These are phyloP conservation scores for Candoia aspera DNA, from an alignment of 2,113 vertebrate species.

Conservation along the genomic window DNA sequence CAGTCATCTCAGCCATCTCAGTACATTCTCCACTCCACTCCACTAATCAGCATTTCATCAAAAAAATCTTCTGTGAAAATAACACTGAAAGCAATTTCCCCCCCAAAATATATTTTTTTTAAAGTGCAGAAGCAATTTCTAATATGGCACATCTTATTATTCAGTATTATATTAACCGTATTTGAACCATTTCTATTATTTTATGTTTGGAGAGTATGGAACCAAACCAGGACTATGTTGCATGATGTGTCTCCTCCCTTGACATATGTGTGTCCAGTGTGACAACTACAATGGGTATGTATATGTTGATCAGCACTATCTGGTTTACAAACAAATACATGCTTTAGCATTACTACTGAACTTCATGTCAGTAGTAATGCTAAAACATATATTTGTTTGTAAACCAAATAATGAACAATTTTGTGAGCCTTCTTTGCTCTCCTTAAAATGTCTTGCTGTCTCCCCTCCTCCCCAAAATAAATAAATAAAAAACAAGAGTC, in stretches of 20 bases:
- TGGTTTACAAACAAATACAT: neutral
- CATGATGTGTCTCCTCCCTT: neutral
- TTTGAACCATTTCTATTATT: neutral
- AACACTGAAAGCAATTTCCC: no score
- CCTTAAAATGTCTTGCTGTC: neutral
- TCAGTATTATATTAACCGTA: neutral
- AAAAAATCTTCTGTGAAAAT: neutral
- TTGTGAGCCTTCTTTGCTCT: neutral
- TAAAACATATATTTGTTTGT: no score
- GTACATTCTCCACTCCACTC: neutral
- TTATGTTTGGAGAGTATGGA: neutral
- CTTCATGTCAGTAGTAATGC: neutral
- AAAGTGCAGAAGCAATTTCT: neutral
- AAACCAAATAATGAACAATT: no score
- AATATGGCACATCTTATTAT: neutral
- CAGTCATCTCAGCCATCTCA: neutral
- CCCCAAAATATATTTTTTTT: neutral
- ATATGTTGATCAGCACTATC: neutral
- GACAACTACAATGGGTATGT: neutral
- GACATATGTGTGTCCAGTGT: neutral
- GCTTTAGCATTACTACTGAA: neutral
- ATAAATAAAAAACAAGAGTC: neutral
- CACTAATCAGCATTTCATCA: neutral
- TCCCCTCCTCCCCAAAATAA: neutral
- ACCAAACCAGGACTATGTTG: neutral